phyloP scores from a whole-genome alignment of 2,797 vertebrate species.

The Ambastaia sidthimunki region DNA sequence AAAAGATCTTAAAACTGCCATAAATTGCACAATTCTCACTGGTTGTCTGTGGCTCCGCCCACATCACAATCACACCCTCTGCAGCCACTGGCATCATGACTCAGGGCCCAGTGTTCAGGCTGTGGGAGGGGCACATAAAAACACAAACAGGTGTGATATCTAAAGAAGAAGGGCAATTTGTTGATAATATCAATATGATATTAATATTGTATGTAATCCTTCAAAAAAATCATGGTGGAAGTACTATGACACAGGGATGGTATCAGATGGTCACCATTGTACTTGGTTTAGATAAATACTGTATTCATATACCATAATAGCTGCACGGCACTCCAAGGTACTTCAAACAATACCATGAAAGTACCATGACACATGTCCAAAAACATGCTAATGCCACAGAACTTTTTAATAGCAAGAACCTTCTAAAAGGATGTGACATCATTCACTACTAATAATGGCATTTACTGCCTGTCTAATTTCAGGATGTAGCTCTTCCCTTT shows the following conservation, averaged over 20 bases:
- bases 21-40: conserved; percentile 78
- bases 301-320: neutral
- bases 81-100: conserved; percentile 87
- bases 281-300: too few species aligned
- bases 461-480: conserved; percentile 46
- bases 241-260: neutral
- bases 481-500: conserved; percentile 60
- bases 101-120: conserved; percentile 94
- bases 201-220: too few species aligned
- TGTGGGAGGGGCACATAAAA: conserved; percentile 60
- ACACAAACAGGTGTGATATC: conserved; percentile 19
- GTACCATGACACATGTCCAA: neutral
- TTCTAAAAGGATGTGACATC: conserved; percentile 21
- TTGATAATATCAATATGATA: too few species aligned
- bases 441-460: neutral
- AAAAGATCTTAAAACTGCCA: neutral
- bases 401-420: conserved; percentile 12
- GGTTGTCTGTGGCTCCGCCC: conserved; percentile 87
- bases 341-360: neutral
- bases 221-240: too few species aligned
- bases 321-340: too few species aligned
- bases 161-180: neutral
- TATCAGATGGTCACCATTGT: neutral
- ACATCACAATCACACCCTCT: conserved; percentile 89
- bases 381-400: neutral